A percentile compares a stretch with the other conserved stretches of the same genome.
phyloP scores from a whole-genome alignment of 2,797 vertebrate genomes.

The Alca torda region DNA sequence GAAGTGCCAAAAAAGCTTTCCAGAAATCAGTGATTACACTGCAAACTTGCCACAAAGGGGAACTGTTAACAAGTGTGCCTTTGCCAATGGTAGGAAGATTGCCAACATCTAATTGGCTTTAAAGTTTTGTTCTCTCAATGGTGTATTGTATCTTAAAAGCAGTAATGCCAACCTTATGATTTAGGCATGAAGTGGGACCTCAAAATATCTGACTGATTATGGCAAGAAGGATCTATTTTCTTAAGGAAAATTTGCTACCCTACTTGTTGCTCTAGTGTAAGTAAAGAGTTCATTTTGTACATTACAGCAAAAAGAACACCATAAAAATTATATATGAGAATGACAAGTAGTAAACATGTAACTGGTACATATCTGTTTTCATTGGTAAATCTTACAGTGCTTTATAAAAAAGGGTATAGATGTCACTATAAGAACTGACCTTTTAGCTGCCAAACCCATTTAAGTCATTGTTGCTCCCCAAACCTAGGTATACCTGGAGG shows the following conservation, averaged over 20 bases:
- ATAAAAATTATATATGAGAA: background rate
- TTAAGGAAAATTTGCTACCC: conserved; percentile 51
- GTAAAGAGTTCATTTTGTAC: conserved; percentile 24
- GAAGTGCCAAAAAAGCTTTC: conserved; percentile 74
- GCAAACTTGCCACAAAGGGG: conserved; percentile 69
- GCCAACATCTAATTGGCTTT: conserved; percentile 77
- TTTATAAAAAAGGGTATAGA: background rate
- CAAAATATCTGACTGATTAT: conserved; percentile 42
- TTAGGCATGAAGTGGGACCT: conserved; percentile 45
- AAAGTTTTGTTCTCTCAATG: conserved; percentile 76
- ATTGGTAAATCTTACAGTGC: background rate
- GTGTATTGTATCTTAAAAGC: conserved; percentile 71
- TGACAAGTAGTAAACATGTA: background rate
- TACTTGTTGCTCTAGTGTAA: conserved; percentile 1
- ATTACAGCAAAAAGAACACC: conserved; percentile 15
- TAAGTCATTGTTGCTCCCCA: background rate
- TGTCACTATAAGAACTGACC: background rate
- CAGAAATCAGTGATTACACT: conserved; percentile 73
- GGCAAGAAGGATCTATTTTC: conserved; percentile 1
- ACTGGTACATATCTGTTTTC: background rate
- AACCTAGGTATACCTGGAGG: background rate
- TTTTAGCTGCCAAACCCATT: background rate
- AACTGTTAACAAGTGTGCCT: conserved; percentile 76
- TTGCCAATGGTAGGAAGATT: conserved; percentile 71
- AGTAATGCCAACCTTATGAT: conserved; percentile 73